Percentiles rank a stretch among this genome's conserved stretches.
Conservation (phyloP, 2,888 invertebrate genomes). For the Eurytoma adleriae region DNA sequence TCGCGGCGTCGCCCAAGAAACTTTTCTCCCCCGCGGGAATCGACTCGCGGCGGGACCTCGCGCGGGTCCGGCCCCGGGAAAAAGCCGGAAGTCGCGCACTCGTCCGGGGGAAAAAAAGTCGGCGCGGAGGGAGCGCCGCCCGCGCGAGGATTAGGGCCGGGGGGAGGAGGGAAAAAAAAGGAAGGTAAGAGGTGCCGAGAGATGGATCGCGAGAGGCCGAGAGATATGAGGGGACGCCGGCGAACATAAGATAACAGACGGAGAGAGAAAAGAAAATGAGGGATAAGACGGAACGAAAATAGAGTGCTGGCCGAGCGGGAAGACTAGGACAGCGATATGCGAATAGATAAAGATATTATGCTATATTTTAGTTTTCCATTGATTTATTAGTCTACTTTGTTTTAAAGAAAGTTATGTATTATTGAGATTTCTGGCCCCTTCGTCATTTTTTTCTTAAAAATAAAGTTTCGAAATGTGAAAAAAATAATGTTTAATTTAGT, state of each 20-base stretch:
- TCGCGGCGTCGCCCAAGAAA: neutral
- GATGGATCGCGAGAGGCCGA: neutral
- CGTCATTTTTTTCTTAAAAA: too few species aligned
- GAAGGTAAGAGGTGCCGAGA: neutral
- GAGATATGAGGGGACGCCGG: neutral
- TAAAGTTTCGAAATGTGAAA: too few species aligned
- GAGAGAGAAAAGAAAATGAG: slow-evolving; percentile 33
- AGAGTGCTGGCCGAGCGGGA: too few species aligned
- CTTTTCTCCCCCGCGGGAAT: slow-evolving; percentile 19
- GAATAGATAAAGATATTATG: too few species aligned
- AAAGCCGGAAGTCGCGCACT: slow-evolving; percentile 24
- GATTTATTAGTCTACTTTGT: too few species aligned
- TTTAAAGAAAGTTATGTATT: too few species aligned
- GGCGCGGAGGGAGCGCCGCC: neutral
- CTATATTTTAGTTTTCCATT: too few species aligned
- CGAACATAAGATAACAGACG: neutral
- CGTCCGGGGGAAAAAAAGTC: slow-evolving; percentile 2
- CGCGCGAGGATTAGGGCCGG: slow-evolving; percentile 26
- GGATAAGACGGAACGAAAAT: slow-evolving; percentile 7
- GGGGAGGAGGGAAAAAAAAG: neutral
- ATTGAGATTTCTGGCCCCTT: too few species aligned
- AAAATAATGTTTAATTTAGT: too few species aligned
- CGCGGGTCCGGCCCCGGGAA: neutral
- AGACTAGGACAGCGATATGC: too few species aligned
- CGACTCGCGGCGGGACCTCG: neutral